Evolutionary conservation across 2,888 invertebrate species (phyloP).

Genomic region (Hetaerina titia): DNA sequence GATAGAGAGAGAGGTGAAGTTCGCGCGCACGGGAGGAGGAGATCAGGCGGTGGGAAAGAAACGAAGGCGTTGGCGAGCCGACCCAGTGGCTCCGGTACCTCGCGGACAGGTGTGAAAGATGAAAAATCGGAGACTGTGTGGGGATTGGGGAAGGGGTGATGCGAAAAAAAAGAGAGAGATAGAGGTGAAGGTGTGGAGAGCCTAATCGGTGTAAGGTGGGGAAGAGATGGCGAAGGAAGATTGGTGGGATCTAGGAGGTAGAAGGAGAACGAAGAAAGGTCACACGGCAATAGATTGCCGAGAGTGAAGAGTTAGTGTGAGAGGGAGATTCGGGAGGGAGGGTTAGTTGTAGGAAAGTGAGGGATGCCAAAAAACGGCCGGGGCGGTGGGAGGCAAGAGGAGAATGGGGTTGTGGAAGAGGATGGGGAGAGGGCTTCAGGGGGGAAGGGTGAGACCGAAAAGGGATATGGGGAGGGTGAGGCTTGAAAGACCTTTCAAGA

Average conservation of each 20-base stretch:
- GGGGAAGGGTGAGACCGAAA: not conserved
- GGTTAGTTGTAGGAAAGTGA: not conserved
- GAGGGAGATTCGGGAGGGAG: not conserved
- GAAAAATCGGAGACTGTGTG: too few relatives aligned
- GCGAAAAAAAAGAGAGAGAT: too few relatives aligned
- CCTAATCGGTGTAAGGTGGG: not conserved
- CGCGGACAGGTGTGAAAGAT: not conserved
- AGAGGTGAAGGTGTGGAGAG: too few relatives aligned
- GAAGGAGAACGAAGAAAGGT: not conserved
- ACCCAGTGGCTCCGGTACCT: not conserved
- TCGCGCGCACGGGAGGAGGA: too few relatives aligned
- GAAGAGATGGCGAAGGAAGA: not conserved
- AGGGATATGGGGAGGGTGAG: not conserved
- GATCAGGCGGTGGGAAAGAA: not conserved
- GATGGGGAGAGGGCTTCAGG: not conserved
- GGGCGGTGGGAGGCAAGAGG: not conserved
- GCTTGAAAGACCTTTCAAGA: constrained; percentile 31
- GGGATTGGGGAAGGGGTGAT: too few relatives aligned
- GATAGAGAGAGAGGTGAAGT: too few relatives aligned
- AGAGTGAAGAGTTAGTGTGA: not conserved
- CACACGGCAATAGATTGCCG: not conserved
- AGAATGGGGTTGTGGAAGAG: not conserved
- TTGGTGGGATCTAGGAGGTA: not conserved
- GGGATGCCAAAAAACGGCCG: too few relatives aligned
- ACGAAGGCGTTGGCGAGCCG: not conserved